Base-by-base conservation (phyloP, 2,113 vertebrate genomes). In the Caloenas nicobarica region DNA sequence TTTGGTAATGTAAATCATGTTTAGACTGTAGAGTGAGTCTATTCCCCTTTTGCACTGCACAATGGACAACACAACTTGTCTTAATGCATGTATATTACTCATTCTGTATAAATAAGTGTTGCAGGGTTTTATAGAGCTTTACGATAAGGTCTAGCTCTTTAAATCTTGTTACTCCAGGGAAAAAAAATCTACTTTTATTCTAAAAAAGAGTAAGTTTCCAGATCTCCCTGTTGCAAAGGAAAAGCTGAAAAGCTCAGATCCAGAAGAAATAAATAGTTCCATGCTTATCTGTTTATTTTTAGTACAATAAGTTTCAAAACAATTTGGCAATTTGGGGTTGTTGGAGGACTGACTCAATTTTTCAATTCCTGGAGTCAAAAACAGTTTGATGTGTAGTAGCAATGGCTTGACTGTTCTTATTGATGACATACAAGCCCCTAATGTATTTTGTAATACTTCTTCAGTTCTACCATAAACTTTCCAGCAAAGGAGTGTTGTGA, bases 281-380 rank as follows among this genome's bases (percentile, higher is more conserved):
- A 13, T 22, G 3, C 31, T 48, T 56, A 64, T 68, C 15, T 69
- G 24, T 40, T 65, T 72, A 28, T 31, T 91, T 93, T 77, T 77
- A 46, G 3, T 50, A 42, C 50, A 50, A 6, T 44, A 48, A 74
- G 1, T 69, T 85, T 89, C 36, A 61, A 82, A 89, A 50, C 9
- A 54, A 38, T 57, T 33, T 61, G 36, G 17, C 13, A 24, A 0
- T 44, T 15, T 11, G 7, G 9, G 1, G 1, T 8, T 68, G 2
- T 11, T 68, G 6, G 16, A 29, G 0, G 0, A 2, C 26, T 53
- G 46, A 78, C 11, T 38, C 33, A 48, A 9, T 57, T 53, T 79
- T 80, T 82, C 31, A 48, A 46, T 77, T 68, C 9, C 8, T 34
- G 15, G 36, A 26, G 31, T 42, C 40, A 86, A 13, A 10, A 57